phyloP scores from a whole-genome alignment of 2,113 vertebrate species.

The Psilopogon haemacephalus region DNA sequence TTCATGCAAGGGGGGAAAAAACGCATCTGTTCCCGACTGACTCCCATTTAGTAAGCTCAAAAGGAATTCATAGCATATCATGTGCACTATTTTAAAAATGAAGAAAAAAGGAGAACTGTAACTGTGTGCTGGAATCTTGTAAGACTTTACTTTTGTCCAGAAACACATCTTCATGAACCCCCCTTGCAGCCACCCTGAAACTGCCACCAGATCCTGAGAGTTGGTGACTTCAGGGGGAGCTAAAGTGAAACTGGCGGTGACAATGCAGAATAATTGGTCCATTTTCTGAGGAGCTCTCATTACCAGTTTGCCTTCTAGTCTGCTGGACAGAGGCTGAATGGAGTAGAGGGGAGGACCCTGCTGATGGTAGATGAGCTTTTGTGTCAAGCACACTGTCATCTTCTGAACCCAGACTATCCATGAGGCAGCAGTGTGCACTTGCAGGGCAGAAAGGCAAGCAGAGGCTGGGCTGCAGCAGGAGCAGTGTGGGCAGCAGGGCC shows the following conservation, averaged over 20 bases:
- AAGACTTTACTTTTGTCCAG: neutral
- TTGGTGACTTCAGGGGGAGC: neutral
- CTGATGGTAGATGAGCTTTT: neutral
- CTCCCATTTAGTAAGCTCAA: neutral
- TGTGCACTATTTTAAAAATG: neutral
- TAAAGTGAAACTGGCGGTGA: neutral
- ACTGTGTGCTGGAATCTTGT: neutral
- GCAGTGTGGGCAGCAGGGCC: too few relatives aligned
- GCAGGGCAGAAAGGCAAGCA: too few relatives aligned
- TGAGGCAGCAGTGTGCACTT: too few relatives aligned
- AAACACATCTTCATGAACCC: neutral
- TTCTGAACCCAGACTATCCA: neutral
- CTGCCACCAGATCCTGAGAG: neutral
- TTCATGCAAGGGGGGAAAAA: slow-evolving; percentile 60
- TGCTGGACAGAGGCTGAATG: neutral
- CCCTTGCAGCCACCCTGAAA: slow-evolving; percentile 5
- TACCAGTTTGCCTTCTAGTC: neutral
- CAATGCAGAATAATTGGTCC: neutral
- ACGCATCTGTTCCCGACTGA: neutral
- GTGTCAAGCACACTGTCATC: neutral
- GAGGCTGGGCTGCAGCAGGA: too few relatives aligned
- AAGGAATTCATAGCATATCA: neutral
- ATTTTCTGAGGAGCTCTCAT: neutral
- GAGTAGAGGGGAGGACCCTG: neutral
- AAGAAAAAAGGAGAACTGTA: neutral